These are phyloP conservation scores for Euthynnus affinis DNA, from an alignment of 2,797 vertebrate species.

Conservation along the genomic window DNA sequence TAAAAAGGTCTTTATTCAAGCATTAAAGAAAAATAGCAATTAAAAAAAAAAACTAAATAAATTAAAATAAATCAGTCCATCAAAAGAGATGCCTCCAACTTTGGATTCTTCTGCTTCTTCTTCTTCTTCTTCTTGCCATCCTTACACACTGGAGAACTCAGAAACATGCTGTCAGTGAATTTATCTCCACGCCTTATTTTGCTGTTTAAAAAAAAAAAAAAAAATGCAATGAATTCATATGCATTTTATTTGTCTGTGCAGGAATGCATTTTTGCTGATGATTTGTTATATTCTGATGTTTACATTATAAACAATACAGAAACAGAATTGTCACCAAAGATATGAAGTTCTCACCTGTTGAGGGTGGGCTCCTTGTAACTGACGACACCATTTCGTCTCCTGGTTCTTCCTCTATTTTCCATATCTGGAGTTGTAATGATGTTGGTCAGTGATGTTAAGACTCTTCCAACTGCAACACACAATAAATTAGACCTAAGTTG, in stretches of 20 bases:
- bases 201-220: slow-evolving; percentile 63
- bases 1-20: slow-evolving; percentile 22
- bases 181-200: slow-evolving; percentile 87
- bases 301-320: background rate
- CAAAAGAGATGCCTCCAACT: background rate
- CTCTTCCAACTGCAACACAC: slow-evolving; percentile 65
- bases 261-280: background rate
- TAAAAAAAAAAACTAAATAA: background rate
- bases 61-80: slow-evolving; percentile 22
- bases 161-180: slow-evolving; percentile 78
- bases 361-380: slow-evolving; percentile 84
- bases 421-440: slow-evolving; percentile 49
- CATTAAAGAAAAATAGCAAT: background rate
- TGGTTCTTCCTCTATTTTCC: slow-evolving; percentile 44
- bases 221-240: background rate
- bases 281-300: background rate
- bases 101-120: slow-evolving; percentile 21
- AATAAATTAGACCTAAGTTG: background rate
- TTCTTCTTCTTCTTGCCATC: slow-evolving; percentile 65
- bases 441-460: slow-evolving; percentile 79
- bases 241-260: background rate
- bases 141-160: slow-evolving; percentile 82
- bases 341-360: slow-evolving; percentile 71
- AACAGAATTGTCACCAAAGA: background rate
- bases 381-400: slow-evolving; percentile 63